Evolutionary conservation across 2,888 invertebrate species (phyloP).

Genomic region (Steinernema scapterisci): DNA sequence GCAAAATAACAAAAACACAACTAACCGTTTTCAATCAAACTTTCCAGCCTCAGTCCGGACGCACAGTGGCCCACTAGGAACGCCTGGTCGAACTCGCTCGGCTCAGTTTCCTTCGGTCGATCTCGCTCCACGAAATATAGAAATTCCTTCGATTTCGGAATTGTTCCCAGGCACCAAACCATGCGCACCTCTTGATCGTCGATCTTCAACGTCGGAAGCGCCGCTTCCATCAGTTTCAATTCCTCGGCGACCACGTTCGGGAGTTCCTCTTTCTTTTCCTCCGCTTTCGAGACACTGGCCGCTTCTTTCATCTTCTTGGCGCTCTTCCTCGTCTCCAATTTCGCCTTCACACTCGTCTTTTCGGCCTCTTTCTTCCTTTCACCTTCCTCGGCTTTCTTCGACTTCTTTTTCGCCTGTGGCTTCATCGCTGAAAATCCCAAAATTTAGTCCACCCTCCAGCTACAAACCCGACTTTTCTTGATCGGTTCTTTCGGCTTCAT

Average conservation of each 20-base stretch:
- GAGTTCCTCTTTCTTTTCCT: constrained; percentile 23
- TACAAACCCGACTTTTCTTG: constrained; percentile 10
- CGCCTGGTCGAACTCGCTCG: constrained; percentile 41
- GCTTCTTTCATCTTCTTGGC: not conserved
- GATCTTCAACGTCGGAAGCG: constrained; percentile 33
- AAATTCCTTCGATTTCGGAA: constrained; percentile 37
- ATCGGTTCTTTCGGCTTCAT: not conserved
- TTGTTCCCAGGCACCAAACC: constrained; percentile 18
- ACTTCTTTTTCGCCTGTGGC: constrained; percentile 1
- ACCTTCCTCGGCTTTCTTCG: constrained; percentile 13
- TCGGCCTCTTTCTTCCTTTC: constrained; percentile 12
- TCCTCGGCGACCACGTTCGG: constrained; percentile 32
- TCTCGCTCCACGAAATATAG: constrained; percentile 40
- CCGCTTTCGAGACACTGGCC: not conserved
- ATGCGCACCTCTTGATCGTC: constrained; percentile 31
- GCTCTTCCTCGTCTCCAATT: constrained; percentile 22
- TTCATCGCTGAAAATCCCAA: constrained; percentile 34
- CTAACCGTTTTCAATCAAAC: constrained; percentile 42
- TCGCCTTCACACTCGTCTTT: not conserved
- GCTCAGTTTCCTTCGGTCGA: constrained; percentile 28
- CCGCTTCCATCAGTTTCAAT: constrained; percentile 21
- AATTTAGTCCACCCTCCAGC: not conserved
- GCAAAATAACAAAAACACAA: not conserved
- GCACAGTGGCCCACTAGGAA: constrained; percentile 42
- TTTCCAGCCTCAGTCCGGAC: constrained; percentile 1